phyloP scores from a whole-genome alignment of 2,113 vertebrate species.

The Propithecus coquereli region DNA sequence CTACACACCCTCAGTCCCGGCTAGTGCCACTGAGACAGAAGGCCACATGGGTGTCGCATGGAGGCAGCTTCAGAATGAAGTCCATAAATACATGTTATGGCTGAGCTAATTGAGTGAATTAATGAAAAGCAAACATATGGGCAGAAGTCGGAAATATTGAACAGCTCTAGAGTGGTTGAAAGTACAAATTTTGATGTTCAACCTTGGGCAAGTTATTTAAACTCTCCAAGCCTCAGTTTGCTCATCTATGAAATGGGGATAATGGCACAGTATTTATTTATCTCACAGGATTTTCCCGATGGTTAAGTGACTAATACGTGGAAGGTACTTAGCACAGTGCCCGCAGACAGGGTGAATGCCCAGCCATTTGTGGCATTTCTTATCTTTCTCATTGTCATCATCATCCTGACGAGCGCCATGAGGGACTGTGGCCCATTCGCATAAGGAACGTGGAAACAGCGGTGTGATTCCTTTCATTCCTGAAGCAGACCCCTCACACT shows the following conservation, averaged over 20 bases:
- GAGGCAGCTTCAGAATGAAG: background rate
- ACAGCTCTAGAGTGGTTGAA: too few species aligned
- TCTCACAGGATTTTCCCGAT: background rate
- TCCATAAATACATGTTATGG: background rate
- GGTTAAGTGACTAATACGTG: background rate
- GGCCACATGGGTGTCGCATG: accelerated
- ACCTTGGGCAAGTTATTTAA: background rate
- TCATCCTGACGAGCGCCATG: background rate
- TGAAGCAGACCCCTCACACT: background rate
- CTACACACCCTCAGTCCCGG: background rate
- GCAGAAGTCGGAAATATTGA: background rate
- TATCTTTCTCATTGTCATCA: background rate
- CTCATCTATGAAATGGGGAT: background rate
- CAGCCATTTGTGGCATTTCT: too few species aligned
- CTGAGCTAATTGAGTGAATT: background rate
- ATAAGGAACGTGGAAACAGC: background rate
- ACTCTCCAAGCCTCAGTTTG: background rate
- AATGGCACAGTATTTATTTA: background rate
- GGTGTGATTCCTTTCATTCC: background rate
- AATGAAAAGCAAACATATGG: background rate
- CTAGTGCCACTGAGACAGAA: background rate
- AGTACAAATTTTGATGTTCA: background rate
- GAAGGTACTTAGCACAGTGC: background rate
- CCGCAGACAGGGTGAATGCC: background rate
- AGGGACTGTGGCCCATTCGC: background rate